Base-by-base conservation (phyloP, 2,888 invertebrate genomes). In the Diaprepes abbreviatus region DNA sequence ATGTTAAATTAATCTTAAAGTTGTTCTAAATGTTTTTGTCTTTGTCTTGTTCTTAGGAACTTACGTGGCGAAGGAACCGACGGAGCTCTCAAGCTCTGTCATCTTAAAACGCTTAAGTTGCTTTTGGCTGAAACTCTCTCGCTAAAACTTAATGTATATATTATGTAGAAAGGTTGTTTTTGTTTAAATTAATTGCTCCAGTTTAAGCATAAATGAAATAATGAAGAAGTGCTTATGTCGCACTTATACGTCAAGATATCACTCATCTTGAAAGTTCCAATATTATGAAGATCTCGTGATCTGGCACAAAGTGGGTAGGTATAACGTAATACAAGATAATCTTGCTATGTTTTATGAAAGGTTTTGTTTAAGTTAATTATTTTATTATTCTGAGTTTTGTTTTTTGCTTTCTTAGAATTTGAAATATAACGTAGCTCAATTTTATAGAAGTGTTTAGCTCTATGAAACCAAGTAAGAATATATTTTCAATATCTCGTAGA, bases 161-260 rank as follows among this genome's bases (percentile, higher is more conserved):
- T 48, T 48, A 48, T 48, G 48, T 48, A 14, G 48, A 48, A 48
- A 48, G 28, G 48, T 48, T 48, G 48, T 48, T 48, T 45, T 48
- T 28, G 48, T 28, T 48, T 28, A 48, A 48, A 48, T 48, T 48
- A 48, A 48, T 48, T 48, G 21, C 28, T 24, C 9, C 21, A 28
- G 5, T 48, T 48, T 48, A 24, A 9, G 14, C 14, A n/a, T 45
- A 21, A 45, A n/a, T 12, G 21, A 28, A 48, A 48, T 48, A 28
- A 48, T 48, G 28, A 28, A 14, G 28, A 48, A 48, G 24, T 14
- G 21, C 21, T 21, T 45, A 5, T 28, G 6, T 24, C 24, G 24
- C 24, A 12, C 28, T 48, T 48, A 17, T 24, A 16, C 2, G 40
- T 40, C 17, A 7, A 16, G 40, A 7, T 16, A 40, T 40, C 16